Evolutionary conservation across 2,888 invertebrate species (phyloP).

Genomic region (Tanypteryx hageni): DNA sequence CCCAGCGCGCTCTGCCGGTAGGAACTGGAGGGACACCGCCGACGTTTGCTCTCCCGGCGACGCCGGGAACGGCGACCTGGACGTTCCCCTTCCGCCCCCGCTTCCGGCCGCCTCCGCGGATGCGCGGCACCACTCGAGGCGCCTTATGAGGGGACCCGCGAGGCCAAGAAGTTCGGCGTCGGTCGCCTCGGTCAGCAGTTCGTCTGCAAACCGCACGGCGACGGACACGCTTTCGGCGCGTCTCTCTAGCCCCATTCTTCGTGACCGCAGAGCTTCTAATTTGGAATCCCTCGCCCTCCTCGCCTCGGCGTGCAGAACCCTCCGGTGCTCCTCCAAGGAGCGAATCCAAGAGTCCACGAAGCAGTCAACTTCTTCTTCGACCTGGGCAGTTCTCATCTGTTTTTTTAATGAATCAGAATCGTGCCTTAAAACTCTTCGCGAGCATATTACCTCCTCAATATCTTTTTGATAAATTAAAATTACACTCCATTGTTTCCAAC

Average conservation of each 20-base stretch:
- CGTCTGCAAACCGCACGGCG: conserved; percentile 82
- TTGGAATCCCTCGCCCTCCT: conserved; percentile 73
- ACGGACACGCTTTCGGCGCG: conserved; percentile 79
- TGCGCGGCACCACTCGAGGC: conserved; percentile 80
- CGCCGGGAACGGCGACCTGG: conserved; percentile 65
- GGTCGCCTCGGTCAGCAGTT: conserved; percentile 81
- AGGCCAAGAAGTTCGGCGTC: conserved; percentile 83
- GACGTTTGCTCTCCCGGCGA: conserved; percentile 73
- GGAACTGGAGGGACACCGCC: conserved; percentile 77
- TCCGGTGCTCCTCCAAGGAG: conserved; percentile 80
- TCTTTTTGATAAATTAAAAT: too few species aligned
- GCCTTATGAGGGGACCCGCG: conserved; percentile 80
- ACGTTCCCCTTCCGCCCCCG: conserved; percentile 74
- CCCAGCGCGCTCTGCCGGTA: conserved; percentile 78
- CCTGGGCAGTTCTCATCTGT: conserved; percentile 73
- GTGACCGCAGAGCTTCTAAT: conserved; percentile 74
- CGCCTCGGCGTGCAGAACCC: conserved; percentile 77
- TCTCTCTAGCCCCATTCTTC: conserved; percentile 76
- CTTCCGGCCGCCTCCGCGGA: conserved; percentile 65
- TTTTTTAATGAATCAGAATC: too few species aligned
- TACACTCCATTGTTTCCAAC: too few species aligned
- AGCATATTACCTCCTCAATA: too few species aligned
- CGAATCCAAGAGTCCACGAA: conserved; percentile 82
- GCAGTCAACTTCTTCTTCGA: conserved; percentile 81
- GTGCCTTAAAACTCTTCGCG: too few species aligned